Base-by-base conservation (phyloP, 64 coral and sea anemone genomes). In the Pocillopora damicornis region DNA sequence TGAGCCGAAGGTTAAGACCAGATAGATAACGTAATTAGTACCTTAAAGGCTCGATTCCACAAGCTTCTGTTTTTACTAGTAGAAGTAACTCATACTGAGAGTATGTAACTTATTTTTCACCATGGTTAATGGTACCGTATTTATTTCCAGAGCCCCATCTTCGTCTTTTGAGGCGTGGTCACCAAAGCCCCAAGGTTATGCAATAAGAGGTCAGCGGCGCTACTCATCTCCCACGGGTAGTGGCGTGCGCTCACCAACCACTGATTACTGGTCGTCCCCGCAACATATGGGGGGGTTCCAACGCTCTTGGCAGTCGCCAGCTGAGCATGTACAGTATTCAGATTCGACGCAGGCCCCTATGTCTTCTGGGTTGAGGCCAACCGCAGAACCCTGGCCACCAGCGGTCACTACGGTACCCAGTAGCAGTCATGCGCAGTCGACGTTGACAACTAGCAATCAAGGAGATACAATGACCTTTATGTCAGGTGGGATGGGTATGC, bases 191-290 rank as follows among this genome's bases (percentile, higher is more conserved):
- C 90, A 87, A 83, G 86, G 76, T 37, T 79, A 73, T 15, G 11
- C 59, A 6, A 64, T 71, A 75, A 84, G 90, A 58, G 86, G 86
- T 72, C 81, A 84, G 57, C 74, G 90, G 63, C 90, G 90, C 63
- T 92, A 92, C 76, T 87, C 90, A 26, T 92, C 90, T 58, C 90
- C 90, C 15, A 77, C 86, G 10, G 90, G 90, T 1, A 92, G 77
- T 62, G 90, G 90, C n/a, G 68, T 92, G 36, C 90, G 90, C n/a
- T 79, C 83, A 5, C 83, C 90, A 80, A 59, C 75, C 14, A 77
- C 84, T 63, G 84, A 87, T 63, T 92, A 66, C 74, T 71, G 82
- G 60, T 18, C 73, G 1, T 15, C 73, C 22, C 86, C 76, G 60
- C 90, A 86, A 13, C 63, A 13, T 59, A 80, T 92, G 62, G 68